phyloP scores from a whole-genome alignment of 2,113 vertebrate genomes.

The Oreochromis niloticus region DNA sequence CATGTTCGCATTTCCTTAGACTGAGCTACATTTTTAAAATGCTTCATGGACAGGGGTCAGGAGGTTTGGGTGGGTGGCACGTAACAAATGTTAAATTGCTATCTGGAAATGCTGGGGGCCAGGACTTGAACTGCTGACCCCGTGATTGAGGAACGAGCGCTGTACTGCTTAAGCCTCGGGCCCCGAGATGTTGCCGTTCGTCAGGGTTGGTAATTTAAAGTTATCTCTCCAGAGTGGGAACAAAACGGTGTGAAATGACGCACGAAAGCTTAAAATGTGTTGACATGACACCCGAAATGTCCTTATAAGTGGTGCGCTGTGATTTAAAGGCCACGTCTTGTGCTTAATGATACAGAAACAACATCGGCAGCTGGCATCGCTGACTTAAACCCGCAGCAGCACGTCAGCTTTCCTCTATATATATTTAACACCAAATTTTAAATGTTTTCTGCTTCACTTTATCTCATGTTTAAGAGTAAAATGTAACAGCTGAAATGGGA shows the following conservation, averaged over 20 bases:
- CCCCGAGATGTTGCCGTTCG: not conserved
- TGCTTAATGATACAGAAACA: not conserved
- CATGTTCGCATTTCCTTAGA: not conserved
- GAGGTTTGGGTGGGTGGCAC: not conserved
- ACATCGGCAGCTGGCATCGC: not conserved
- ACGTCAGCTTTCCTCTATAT: not conserved
- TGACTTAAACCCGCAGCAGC: not conserved
- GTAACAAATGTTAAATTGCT: not conserved
- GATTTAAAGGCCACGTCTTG: not conserved
- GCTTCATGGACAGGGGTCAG: not conserved
- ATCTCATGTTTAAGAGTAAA: not conserved
- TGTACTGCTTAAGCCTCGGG: not conserved
- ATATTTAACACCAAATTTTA: not conserved
- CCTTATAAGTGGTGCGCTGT: not conserved
- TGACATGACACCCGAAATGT: not conserved
- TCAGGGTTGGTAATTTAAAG: not conserved
- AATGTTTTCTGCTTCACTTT: not conserved
- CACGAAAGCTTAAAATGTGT: not conserved
- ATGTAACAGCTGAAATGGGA: not conserved
- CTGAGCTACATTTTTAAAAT: not conserved
- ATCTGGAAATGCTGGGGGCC: not conserved
- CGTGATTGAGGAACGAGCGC: not conserved
- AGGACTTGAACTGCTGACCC: not conserved
- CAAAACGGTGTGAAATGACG: not conserved
- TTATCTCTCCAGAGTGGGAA: not conserved